phyloP scores from a whole-genome alignment of 2,113 vertebrate species.

The Oncorhynchus keta region DNA sequence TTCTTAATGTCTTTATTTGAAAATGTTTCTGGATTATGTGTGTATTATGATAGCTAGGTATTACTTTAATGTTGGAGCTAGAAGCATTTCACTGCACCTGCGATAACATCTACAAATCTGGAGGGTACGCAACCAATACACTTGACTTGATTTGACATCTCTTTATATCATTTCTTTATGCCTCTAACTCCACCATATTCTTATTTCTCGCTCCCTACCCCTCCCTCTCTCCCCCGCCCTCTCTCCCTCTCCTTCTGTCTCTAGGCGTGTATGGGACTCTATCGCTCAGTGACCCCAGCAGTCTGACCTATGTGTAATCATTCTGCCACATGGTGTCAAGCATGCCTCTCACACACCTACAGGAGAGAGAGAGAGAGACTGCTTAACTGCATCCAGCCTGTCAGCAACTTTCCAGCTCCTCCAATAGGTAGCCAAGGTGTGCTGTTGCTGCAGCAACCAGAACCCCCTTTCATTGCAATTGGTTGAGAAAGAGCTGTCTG shows the following conservation, averaged over 20 bases:
- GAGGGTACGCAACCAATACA: no score
- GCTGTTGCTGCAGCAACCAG: conserved; percentile 80
- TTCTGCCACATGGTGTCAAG: conserved; percentile 23
- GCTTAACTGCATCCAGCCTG: conserved; percentile 35
- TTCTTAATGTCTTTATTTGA: no score
- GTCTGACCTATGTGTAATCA: conserved; percentile 21
- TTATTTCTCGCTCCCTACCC: no score
- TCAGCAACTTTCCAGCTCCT: conserved; percentile 60
- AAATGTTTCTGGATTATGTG: no score
- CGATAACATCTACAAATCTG: no score
- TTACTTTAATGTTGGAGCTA: no score
- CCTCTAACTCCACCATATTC: neutral
- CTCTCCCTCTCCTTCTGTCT: neutral
- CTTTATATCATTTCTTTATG: neutral
- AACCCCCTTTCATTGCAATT: conserved; percentile 75
- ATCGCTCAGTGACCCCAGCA: conserved; percentile 9
- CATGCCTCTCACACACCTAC: conserved; percentile 2
- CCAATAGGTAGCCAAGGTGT: conserved; percentile 69
- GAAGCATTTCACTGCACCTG: no score
- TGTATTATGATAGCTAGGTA: no score
- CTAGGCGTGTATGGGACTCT: conserved; percentile 1
- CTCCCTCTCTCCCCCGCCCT: no score
- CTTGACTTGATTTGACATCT: no score
- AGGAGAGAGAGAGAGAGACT: conserved; percentile 19
- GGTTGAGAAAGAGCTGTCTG: conserved; percentile 72